These are phyloP conservation scores for Nothoprocta pentlandii DNA, from an alignment of 2,113 vertebrate species.

Conservation along the genomic window DNA sequence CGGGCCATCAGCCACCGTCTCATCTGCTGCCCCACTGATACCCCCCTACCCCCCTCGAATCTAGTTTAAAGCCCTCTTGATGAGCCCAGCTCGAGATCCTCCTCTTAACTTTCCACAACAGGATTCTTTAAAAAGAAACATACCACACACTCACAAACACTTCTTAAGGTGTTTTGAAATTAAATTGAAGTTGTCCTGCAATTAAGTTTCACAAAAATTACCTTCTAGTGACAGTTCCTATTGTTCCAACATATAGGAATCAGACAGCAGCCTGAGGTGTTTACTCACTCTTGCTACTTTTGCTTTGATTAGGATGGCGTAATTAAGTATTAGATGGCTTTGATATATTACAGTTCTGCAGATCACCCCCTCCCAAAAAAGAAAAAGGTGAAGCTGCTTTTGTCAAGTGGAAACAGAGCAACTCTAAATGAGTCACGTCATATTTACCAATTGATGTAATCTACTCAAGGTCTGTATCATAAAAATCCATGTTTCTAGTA, in stretches of 20 bases:
- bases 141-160: background rate
- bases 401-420: background rate
- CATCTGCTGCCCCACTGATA: no score
- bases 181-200: slow-evolving; percentile 32
- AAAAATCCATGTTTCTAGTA: background rate
- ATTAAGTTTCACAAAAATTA: slow-evolving; percentile 46
- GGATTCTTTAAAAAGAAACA: background rate
- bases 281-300: slow-evolving; percentile 57
- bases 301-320: background rate
- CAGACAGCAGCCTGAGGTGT: slow-evolving; percentile 47
- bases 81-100: background rate
- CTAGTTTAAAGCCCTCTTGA: no score
- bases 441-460: slow-evolving; percentile 26
- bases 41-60: no score
- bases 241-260: slow-evolving; percentile 64
- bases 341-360: slow-evolving; percentile 4
- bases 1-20: no score
- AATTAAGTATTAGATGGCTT: slow-evolving; percentile 7
- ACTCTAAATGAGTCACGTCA: background rate
- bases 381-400: background rate
- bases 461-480: background rate
- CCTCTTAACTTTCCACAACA: slow-evolving; percentile 5
- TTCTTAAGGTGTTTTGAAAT: slow-evolving; percentile 15
- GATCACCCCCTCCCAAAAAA: background rate
- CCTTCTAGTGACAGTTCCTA: slow-evolving; percentile 59